These are phyloP conservation scores for Latrodectus elegans DNA, from an alignment of 2,888 invertebrate genomes.

Conservation along the genomic window DNA sequence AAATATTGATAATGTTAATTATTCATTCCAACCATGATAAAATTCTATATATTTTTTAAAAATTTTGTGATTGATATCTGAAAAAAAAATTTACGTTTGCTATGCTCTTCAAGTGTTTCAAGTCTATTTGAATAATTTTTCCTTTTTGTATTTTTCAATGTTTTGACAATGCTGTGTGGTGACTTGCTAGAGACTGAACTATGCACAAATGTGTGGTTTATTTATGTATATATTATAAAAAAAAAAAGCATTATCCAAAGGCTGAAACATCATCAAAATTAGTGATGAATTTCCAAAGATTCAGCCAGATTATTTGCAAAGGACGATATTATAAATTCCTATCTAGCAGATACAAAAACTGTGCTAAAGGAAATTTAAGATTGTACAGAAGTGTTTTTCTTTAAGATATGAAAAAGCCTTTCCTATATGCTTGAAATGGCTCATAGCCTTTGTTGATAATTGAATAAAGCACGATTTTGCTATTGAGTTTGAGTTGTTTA, in stretches of 20 bases:
- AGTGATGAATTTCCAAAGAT: constrained; percentile 65
- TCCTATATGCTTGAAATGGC: constrained; percentile 70
- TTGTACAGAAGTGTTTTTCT: constrained; percentile 69
- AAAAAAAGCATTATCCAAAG: constrained; percentile 60
- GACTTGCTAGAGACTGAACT: constrained; percentile 66
- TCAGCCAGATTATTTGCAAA: constrained; percentile 49
- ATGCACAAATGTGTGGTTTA: constrained; percentile 64
- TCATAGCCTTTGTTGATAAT: constrained; percentile 69
- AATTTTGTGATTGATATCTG: constrained; percentile 32
- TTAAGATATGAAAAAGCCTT: constrained; percentile 67
- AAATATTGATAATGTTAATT: constrained; percentile 6
- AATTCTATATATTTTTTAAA: constrained; percentile 35
- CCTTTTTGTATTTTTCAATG: constrained; percentile 44
- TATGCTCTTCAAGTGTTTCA: constrained; percentile 37
- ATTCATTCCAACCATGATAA: constrained; percentile 57
- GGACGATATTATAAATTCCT: constrained; percentile 40
- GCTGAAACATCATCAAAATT: constrained; percentile 60
- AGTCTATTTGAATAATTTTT: constrained; percentile 39
- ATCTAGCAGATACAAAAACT: constrained; percentile 46
- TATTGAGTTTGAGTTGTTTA: constrained; percentile 45
- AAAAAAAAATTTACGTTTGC: constrained; percentile 28
- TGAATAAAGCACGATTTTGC: constrained; percentile 70
- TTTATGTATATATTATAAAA: constrained; percentile 66
- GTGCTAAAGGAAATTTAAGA: constrained; percentile 49
- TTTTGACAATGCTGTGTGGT: constrained; percentile 63